Conservation (phyloP, 2,888 invertebrate genomes). For the Hesperia comma region DNA sequence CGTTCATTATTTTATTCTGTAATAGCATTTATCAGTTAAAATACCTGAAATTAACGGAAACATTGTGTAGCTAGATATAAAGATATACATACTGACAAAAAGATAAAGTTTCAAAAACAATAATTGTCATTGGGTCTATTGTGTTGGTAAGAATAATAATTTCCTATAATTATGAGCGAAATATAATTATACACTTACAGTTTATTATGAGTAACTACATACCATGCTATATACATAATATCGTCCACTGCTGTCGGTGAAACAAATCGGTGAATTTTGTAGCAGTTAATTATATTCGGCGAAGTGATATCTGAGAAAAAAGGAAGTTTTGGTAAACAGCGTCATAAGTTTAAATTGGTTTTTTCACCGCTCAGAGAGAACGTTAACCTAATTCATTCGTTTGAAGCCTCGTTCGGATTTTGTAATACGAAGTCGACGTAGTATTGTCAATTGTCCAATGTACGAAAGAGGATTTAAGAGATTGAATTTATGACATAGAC, state of each 20-base stretch:
- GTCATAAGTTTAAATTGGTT: slow-evolving; percentile 67
- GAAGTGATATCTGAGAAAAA: slow-evolving; percentile 62
- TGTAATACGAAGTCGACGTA: slow-evolving; percentile 39
- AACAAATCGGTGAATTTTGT: slow-evolving; percentile 44
- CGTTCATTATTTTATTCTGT: too few relatives aligned
- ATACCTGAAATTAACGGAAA: too few relatives aligned
- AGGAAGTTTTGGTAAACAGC: slow-evolving; percentile 63
- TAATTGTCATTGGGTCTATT: too few relatives aligned
- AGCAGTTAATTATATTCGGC: slow-evolving; percentile 61
- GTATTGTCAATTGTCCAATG: slow-evolving; percentile 37
- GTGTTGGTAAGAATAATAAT: too few relatives aligned
- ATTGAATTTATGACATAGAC: not conserved
- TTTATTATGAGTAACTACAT: too few relatives aligned
- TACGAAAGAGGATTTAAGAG: slow-evolving; percentile 7
- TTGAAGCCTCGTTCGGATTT: slow-evolving; percentile 49
- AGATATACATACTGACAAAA: too few relatives aligned
- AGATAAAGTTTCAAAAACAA: too few relatives aligned
- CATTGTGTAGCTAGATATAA: too few relatives aligned
- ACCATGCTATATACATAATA: too few relatives aligned
- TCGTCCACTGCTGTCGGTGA: not conserved
- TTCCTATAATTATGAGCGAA: too few relatives aligned
- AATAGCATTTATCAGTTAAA: too few relatives aligned
- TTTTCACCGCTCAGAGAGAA: slow-evolving; percentile 53
- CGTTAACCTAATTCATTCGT: slow-evolving; percentile 54
- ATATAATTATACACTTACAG: too few relatives aligned